These are phyloP conservation scores for Momotus momota DNA, from an alignment of 2,797 vertebrate genomes.

Conservation along the genomic window DNA sequence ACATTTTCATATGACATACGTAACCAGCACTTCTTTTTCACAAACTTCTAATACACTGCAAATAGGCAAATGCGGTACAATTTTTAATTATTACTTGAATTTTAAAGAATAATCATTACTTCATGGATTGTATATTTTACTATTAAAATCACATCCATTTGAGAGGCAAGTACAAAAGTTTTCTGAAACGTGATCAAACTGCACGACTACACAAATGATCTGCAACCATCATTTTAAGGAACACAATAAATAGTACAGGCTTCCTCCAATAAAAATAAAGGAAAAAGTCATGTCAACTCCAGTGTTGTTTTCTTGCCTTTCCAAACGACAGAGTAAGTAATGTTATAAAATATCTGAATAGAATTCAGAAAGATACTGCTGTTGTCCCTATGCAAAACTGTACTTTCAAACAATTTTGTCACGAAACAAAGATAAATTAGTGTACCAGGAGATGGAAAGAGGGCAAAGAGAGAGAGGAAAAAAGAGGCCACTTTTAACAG, in stretches of 20 bases:
- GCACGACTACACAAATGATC: not conserved
- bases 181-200: slow-evolving; percentile 33
- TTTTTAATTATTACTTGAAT: not conserved
- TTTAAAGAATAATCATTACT: not conserved
- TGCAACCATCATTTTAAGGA: not conserved
- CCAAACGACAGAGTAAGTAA: not conserved
- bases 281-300: not conserved
- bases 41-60: not conserved
- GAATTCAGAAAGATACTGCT: not conserved
- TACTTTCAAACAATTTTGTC: not conserved
- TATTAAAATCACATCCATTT: not conserved
- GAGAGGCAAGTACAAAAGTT: not conserved
- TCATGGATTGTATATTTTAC: not conserved
- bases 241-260: not conserved
- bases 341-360: not conserved
- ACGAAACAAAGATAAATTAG: not conserved
- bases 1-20: not conserved
- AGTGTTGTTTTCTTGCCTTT: not conserved
- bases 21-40: not conserved
- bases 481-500: not conserved
- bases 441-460: not conserved
- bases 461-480: not conserved
- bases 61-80: not conserved
- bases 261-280: not conserved
- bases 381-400: not conserved